Conservation (phyloP, 2,888 invertebrate species). For the Baronia brevicornis region DNA sequence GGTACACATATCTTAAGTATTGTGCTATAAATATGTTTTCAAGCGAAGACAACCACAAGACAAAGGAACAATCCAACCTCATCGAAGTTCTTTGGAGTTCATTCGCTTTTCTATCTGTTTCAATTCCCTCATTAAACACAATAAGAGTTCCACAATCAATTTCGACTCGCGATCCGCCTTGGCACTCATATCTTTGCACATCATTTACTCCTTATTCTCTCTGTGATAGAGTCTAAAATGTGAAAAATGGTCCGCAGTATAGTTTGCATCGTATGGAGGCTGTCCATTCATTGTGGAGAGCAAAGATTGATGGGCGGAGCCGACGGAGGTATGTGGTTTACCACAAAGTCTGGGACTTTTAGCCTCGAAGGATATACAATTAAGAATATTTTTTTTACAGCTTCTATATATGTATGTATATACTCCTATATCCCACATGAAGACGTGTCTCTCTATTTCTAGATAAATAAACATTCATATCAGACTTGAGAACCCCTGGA, state of each 20-base stretch:
- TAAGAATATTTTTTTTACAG: too few relatives aligned
- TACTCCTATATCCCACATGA: too few relatives aligned
- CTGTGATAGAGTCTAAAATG: slow-evolving; percentile 26
- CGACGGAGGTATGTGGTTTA: slow-evolving; percentile 53
- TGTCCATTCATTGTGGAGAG: slow-evolving; percentile 69
- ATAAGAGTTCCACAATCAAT: slow-evolving; percentile 69
- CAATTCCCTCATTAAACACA: slow-evolving; percentile 70
- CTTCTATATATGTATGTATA: too few relatives aligned
- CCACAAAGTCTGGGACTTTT: slow-evolving; percentile 40
- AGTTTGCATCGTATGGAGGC: slow-evolving; percentile 39
- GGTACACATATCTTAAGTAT: too few relatives aligned
- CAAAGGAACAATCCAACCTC: slow-evolving; percentile 8
- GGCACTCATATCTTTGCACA: slow-evolving; percentile 25
- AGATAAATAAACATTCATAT: too few relatives aligned
- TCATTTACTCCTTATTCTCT: slow-evolving; percentile 21
- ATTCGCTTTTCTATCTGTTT: slow-evolving; percentile 53
- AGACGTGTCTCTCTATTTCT: too few relatives aligned
- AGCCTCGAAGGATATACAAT: slow-evolving; percentile 29
- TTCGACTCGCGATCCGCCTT: slow-evolving; percentile 47
- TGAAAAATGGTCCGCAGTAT: slow-evolving; percentile 17
- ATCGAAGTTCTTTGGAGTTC: slow-evolving; percentile 23
- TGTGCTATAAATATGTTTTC: slow-evolving; percentile 12
- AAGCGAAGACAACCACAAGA: slow-evolving; percentile 7
- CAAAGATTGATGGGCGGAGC: slow-evolving; percentile 68
- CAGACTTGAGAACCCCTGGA: too few relatives aligned